These are phyloP conservation scores for Drosophila mayaguana DNA, from an alignment of 2,888 invertebrate genomes.

Conservation along the genomic window DNA sequence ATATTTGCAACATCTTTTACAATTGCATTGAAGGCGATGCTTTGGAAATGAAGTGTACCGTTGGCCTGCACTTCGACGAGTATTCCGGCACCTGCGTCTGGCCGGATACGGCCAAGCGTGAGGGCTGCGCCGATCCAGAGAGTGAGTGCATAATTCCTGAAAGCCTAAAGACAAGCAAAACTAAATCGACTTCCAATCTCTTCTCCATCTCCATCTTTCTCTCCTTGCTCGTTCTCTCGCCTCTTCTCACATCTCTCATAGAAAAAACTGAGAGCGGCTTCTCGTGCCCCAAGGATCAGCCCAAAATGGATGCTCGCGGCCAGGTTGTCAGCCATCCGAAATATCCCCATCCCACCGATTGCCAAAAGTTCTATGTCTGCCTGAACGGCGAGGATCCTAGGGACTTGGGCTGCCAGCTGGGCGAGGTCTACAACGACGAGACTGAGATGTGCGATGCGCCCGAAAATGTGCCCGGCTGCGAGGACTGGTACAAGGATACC, in stretches of 20 bases:
- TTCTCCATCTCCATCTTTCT: slow-evolving; percentile 69
- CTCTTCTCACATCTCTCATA: slow-evolving; percentile 77
- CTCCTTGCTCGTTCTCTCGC: too few species aligned
- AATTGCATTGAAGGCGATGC: slow-evolving; percentile 95
- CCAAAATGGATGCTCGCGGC: slow-evolving; percentile 88
- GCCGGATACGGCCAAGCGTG: slow-evolving; percentile 92
- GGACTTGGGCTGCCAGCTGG: slow-evolving; percentile 93
- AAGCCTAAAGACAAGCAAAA: neutral
- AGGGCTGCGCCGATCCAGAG: slow-evolving; percentile 88
- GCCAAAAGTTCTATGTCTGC: slow-evolving; percentile 96
- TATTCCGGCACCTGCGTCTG: slow-evolving; percentile 95
- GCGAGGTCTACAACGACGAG: slow-evolving; percentile 96
- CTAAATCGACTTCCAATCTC: neutral
- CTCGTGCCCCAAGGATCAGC: slow-evolving; percentile 91
- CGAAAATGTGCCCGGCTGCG: slow-evolving; percentile 95
- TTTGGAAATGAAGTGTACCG: slow-evolving; percentile 92
- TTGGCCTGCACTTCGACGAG: slow-evolving; percentile 95
- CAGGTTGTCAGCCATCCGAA: slow-evolving; percentile 93
- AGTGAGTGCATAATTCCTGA: slow-evolving; percentile 85
- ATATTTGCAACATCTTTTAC: slow-evolving; percentile 93
- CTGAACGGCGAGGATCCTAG: slow-evolving; percentile 94
- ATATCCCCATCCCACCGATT: slow-evolving; percentile 94
- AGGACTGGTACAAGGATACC: slow-evolving; percentile 95
- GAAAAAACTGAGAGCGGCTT: slow-evolving; percentile 93
- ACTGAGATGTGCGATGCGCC: slow-evolving; percentile 94